Percentiles rank a stretch among this genome's conserved stretches.
These are phyloP conservation scores for Oeneis ivallda DNA, from an alignment of 2,888 invertebrate species.

Conservation along the genomic window DNA sequence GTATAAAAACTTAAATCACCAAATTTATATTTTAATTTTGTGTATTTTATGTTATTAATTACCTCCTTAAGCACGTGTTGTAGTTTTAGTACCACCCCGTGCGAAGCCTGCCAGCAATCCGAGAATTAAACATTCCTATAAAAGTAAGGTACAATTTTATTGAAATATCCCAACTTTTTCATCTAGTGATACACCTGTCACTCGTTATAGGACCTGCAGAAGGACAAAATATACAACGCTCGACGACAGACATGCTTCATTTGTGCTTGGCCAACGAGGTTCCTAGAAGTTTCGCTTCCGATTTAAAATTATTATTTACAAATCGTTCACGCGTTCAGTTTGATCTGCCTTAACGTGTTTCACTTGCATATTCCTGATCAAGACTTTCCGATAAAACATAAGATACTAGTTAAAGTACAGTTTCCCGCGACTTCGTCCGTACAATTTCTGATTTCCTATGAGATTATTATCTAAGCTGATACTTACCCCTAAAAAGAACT, in stretches of 20 bases:
- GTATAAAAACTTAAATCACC: neutral
- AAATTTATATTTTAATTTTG: neutral
- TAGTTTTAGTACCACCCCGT: slow-evolving; percentile 13
- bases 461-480: no score
- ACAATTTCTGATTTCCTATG: no score
- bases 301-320: no score
- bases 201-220: neutral
- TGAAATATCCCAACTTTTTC: neutral
- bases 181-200: slow-evolving; percentile 15
- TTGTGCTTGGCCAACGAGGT: no score
- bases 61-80: neutral
- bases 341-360: no score
- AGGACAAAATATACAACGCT: neutral
- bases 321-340: no score
- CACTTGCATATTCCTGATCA: no score
- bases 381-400: no score
- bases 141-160: slow-evolving; percentile 5
- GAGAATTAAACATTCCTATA: neutral
- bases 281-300: no score
- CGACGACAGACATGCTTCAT: neutral
- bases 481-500: no score
- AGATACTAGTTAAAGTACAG: no score
- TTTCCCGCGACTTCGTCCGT: no score
- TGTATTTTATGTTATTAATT: neutral
- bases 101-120: neutral